phyloP scores from a whole-genome alignment of 2,888 invertebrate genomes.

The Sphaeridia pumilis region DNA sequence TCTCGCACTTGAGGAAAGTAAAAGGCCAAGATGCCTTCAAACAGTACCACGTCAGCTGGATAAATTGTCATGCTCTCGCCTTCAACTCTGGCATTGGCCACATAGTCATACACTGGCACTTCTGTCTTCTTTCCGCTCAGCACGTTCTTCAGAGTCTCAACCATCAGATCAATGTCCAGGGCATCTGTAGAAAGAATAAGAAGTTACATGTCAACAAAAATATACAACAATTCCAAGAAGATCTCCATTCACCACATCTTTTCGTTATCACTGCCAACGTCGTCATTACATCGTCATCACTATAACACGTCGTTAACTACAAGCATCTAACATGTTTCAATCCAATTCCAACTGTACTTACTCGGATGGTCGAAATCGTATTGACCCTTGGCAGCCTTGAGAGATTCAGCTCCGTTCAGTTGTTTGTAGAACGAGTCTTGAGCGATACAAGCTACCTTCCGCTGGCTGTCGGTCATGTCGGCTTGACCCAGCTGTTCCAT shows the following conservation, averaged over 20 bases:
- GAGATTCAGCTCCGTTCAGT: constrained; percentile 61
- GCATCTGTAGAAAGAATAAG: constrained; percentile 56
- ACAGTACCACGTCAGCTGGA: constrained; percentile 91
- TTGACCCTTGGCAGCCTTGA: constrained; percentile 72
- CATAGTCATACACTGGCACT: constrained; percentile 88
- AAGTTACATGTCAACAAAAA: too few relatives aligned
- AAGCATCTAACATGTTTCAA: too few relatives aligned
- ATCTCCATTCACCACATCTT: too few relatives aligned
- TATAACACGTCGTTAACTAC: too few relatives aligned
- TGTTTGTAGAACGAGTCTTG: constrained; percentile 96
- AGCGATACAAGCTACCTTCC: constrained; percentile 86
- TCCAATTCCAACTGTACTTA: constrained; percentile 36
- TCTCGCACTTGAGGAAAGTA: constrained; percentile 91
- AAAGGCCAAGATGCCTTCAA: constrained; percentile 96
- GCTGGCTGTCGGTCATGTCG: constrained; percentile 72
- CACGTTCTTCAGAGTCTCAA: constrained; percentile 66
- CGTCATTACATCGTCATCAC: too few relatives aligned
- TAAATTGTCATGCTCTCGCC: constrained; percentile 68
- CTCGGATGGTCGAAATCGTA: constrained; percentile 98
- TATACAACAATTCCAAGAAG: too few relatives aligned
- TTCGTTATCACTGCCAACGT: too few relatives aligned
- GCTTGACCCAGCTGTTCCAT: constrained; percentile 93
- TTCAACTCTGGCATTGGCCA: constrained; percentile 67
- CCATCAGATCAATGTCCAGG: constrained; percentile 78
- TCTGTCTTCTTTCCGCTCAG: constrained; percentile 74